Conservation (phyloP, 2,797 vertebrate species). For the Melanotaenia nigrans region DNA sequence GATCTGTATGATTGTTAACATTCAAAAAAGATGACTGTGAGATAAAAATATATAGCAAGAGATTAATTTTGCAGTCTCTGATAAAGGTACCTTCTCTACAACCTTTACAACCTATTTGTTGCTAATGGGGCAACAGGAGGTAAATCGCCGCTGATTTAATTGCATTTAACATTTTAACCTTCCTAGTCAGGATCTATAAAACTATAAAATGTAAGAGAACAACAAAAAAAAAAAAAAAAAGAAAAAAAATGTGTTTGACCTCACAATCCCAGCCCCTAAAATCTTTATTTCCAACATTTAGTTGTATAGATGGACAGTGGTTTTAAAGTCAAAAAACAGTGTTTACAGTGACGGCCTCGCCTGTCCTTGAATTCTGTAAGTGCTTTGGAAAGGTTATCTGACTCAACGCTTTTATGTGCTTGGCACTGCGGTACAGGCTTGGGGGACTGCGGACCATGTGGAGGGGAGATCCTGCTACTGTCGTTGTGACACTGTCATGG, state of each 20-base stretch:
- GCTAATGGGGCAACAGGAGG: constrained; percentile 61
- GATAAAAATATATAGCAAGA: neutral
- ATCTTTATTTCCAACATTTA: neutral
- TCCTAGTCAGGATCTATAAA: neutral
- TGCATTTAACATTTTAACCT: constrained; percentile 38
- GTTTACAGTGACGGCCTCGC: constrained; percentile 62
- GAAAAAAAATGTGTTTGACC: neutral
- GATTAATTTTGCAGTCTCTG: constrained; percentile 9
- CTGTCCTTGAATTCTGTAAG: constrained; percentile 84
- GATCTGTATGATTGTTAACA: neutral
- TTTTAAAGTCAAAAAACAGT: constrained; percentile 12
- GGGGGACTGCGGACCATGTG: constrained; percentile 82
- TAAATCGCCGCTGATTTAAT: constrained; percentile 60
- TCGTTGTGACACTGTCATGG: constrained; percentile 46
- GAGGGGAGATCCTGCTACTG: constrained; percentile 57
- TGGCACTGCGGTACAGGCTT: constrained; percentile 83
- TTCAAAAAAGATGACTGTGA: neutral
- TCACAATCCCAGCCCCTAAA: neutral
- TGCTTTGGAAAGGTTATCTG: constrained; percentile 85
- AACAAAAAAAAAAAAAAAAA: neutral
- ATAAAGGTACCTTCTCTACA: constrained; percentile 17
- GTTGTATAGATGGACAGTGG: neutral
- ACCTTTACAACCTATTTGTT: constrained; percentile 46
- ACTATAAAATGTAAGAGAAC: neutral
- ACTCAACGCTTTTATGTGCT: constrained; percentile 86